Evolutionary conservation across 2,888 invertebrate species (phyloP).

Genomic region (Harpalus rubripes): DNA sequence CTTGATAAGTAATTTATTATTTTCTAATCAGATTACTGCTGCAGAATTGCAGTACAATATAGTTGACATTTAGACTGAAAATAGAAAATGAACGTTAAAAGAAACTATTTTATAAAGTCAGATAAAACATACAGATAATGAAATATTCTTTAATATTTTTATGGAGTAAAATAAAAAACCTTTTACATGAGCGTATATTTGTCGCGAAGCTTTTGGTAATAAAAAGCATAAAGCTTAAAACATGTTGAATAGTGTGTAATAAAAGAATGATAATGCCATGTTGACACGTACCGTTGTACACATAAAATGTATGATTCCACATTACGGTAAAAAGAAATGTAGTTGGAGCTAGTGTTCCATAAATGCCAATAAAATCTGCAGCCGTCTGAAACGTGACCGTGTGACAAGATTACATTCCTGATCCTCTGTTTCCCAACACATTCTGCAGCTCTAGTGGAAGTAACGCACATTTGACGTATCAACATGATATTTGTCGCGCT

Average conservation of each 20-base stretch:
- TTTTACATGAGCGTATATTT: neutral
- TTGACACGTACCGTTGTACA: neutral
- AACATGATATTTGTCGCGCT: neutral
- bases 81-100: no score
- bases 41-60: no score
- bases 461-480: neutral
- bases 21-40: no score
- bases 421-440: conserved; percentile 8
- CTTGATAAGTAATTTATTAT: no score
- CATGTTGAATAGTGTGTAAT: conserved; percentile 1
- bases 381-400: conserved; percentile 25
- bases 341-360: conserved; percentile 19
- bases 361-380: conserved; percentile 43
- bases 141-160: neutral
- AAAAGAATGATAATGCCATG: neutral
- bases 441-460: neutral
- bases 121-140: neutral
- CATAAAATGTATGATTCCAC: conserved; percentile 17
- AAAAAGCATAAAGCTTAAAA: conserved; percentile 10
- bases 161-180: neutral
- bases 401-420: conserved; percentile 27
- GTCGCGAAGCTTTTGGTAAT: neutral
- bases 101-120: no score
- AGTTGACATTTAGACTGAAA: no score
- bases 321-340: conserved; percentile 19